Conservation (phyloP, 2,113 vertebrate genomes). For the Xiphias gladius region DNA sequence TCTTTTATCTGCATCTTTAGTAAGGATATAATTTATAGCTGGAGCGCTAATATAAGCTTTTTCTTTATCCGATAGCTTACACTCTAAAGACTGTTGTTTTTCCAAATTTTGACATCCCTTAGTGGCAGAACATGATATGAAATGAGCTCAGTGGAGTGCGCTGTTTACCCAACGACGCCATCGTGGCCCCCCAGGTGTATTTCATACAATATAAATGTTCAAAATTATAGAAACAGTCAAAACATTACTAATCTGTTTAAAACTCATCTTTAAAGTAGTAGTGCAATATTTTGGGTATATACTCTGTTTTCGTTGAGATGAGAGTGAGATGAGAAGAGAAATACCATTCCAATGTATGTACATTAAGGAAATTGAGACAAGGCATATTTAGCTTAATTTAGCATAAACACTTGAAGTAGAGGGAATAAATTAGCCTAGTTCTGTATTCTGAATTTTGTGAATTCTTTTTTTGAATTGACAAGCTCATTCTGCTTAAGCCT, state of each 20-base stretch:
- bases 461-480: too few relatives aligned
- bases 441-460: too few relatives aligned
- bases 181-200: background rate
- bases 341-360: too few relatives aligned
- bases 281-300: too few relatives aligned
- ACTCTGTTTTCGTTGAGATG: too few relatives aligned
- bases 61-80: background rate
- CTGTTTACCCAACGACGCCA: too few relatives aligned
- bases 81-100: constrained; percentile 14
- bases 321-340: background rate
- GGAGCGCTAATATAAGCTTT: background rate
- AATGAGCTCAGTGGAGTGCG: too few relatives aligned
- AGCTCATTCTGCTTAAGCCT: too few relatives aligned
- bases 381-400: background rate
- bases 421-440: background rate
- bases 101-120: background rate
- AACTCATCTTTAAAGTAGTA: background rate
- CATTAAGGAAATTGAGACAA: background rate
- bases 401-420: background rate
- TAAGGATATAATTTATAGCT: constrained; percentile 4
- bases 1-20: constrained; percentile 14
- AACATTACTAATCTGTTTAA: background rate
- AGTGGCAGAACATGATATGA: constrained; percentile 3
- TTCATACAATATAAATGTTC: background rate
- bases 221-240: background rate